phyloP scores from a whole-genome alignment of 2,113 vertebrate species.

The Oenanthe oenanthe region DNA sequence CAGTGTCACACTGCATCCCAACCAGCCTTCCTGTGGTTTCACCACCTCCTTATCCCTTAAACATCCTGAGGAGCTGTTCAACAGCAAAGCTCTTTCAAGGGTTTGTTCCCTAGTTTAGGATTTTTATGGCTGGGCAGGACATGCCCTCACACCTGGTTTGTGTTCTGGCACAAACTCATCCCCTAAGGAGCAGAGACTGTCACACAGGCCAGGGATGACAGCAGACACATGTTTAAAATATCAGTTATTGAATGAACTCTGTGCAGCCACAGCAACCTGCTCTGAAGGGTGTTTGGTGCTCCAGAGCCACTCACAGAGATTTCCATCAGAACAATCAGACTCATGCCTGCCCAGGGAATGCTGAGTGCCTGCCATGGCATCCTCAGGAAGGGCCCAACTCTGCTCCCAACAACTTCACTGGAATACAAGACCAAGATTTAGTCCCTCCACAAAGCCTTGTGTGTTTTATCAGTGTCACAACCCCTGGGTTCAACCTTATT shows the following conservation, averaged over 20 bases:
- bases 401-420: background rate
- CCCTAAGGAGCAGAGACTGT: background rate
- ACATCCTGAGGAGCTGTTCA: background rate
- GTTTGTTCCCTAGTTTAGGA: background rate
- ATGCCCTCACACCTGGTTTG: background rate
- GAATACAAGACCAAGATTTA: background rate
- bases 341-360: rapidly evolving
- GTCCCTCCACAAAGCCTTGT: background rate
- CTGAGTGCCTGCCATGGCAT: background rate
- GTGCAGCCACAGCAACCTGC: background rate
- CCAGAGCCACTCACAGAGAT: background rate
- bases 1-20: background rate
- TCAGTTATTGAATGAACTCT: background rate
- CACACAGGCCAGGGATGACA: background rate
- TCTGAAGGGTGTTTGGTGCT: background rate
- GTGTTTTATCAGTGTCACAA: background rate
- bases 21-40: background rate
- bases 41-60: background rate
- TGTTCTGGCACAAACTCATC: background rate
- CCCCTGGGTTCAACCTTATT: background rate
- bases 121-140: background rate
- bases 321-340: background rate
- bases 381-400: background rate
- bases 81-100: background rate
- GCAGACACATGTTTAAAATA: background rate